Evolutionary conservation across 2,888 invertebrate species (phyloP).

Genomic region (Tineola bisselliella): DNA sequence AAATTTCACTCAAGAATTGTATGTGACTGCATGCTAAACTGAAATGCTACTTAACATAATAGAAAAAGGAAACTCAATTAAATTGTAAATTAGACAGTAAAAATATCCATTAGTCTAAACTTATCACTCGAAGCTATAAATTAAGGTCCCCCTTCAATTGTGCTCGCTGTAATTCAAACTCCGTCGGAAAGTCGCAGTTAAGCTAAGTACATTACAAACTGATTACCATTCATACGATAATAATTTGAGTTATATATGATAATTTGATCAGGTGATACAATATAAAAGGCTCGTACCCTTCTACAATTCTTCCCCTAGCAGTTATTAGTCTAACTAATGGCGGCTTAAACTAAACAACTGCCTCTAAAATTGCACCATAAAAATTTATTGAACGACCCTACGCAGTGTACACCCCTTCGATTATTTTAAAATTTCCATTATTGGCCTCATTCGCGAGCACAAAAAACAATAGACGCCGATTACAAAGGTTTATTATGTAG

Average conservation of each 20-base stretch:
- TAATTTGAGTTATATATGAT: constrained; percentile 35
- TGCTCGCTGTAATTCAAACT: constrained; percentile 21
- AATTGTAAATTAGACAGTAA: too few species aligned
- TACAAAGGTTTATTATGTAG: background rate
- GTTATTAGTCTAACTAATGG: constrained; percentile 53
- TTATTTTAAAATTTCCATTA: constrained; percentile 47
- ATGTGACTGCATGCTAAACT: background rate
- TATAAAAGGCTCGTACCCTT: constrained; percentile 15
- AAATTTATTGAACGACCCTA: constrained; percentile 46
- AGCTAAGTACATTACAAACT: constrained; percentile 56
- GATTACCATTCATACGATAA: constrained; percentile 43
- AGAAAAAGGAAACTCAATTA: too few species aligned
- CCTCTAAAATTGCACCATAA: constrained; percentile 41
- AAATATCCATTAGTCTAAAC: constrained; percentile 50
- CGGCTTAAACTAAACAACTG: constrained; percentile 48
- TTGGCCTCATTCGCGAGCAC: constrained; percentile 26
- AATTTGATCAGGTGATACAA: constrained; percentile 18
- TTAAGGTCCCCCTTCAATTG: constrained; percentile 39
- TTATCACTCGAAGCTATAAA: constrained; percentile 56
- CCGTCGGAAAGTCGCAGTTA: constrained; percentile 49
- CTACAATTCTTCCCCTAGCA: constrained; percentile 20
- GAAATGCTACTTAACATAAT: background rate
- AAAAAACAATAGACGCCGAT: constrained; percentile 27
- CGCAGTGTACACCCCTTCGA: constrained; percentile 39
- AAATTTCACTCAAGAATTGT: background rate